Evolutionary conservation across 2,888 invertebrate species (phyloP), one percentile per base, ranked within the genome.

Genomic region (Scaptodrosophila latifasciaeformis): DNA sequence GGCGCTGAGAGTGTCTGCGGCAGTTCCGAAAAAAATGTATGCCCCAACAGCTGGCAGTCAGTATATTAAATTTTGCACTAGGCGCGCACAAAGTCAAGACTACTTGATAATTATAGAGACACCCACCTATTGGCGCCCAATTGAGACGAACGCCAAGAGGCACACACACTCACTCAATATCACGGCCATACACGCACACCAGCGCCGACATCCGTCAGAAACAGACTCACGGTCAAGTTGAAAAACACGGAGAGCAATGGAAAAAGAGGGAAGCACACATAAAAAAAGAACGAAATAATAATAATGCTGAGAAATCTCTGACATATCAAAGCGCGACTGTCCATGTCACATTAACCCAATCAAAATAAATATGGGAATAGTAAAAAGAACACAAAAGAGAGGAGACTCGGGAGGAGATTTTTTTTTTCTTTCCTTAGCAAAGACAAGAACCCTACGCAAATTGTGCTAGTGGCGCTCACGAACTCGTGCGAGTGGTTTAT

Each of bases 61-160:
- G 34, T 6, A 15, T 34, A 34, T 34, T n/a, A n/a, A 47, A 49
- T 65, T 75, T 81, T 81, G 80, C 76, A 76, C 77, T 71, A 76
- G 76, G 81, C 67, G 81, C 80, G 74, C 82, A 76, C 82, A 69
- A 76, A 79, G 65, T 81, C 69, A 79, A 79, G 72, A 76, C 76
- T 64, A 59, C 66, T 31, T 34, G 50, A 66, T 67, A 78, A 78
- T 81, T 78, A 78, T 75, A 75, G 79, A 76, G 76, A 75, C 75
- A 81, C 75, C 81, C 81, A 81, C 75, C 79, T 81, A 81, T 78
- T 60, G 79, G 81, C 81, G 81, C 72, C 79, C 81, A 66, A 81
- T 62, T 75, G 71, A 59, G 43, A 56, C 57, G 51, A 54, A 49
- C 54, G 19, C 39, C 18, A 12, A 37, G 13, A 13, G 24, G 29